Evolutionary conservation across 2,888 invertebrate species (phyloP).

Genomic region (Acheta domesticus): DNA sequence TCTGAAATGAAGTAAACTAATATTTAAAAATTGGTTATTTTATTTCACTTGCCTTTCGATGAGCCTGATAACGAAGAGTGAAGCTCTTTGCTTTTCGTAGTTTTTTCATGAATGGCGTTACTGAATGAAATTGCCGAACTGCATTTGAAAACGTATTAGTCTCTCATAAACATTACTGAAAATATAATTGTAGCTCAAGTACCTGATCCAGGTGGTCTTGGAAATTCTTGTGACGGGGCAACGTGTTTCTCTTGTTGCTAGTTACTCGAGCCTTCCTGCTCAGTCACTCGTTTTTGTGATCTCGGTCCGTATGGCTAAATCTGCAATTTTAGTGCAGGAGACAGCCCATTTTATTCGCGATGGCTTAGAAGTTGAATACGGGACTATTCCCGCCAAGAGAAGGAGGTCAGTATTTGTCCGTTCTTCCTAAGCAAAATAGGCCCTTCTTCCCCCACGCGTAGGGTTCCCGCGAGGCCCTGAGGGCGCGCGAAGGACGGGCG

Average conservation of each 20-base stretch:
- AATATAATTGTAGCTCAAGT: background rate
- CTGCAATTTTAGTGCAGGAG: background rate
- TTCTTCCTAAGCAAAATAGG: background rate
- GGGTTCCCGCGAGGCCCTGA: background rate
- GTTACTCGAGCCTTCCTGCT: constrained; percentile 4
- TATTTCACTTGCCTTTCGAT: too few relatives aligned
- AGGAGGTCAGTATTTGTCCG: background rate
- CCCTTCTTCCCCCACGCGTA: background rate
- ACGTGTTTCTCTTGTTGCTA: constrained; percentile 7
- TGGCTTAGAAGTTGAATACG: constrained; percentile 7
- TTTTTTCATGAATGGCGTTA: too few relatives aligned
- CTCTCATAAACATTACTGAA: too few relatives aligned
- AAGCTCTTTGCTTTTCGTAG: too few relatives aligned
- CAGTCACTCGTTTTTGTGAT: background rate
- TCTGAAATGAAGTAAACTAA: too few relatives aligned
- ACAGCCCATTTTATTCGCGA: background rate
- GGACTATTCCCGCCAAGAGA: background rate
- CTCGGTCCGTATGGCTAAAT: constrained; percentile 1
- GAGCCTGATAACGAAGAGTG: too few relatives aligned
- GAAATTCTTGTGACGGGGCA: background rate
- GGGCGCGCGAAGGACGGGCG: background rate
- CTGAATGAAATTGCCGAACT: too few relatives aligned
- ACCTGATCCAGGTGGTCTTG: background rate
- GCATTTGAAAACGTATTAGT: too few relatives aligned
- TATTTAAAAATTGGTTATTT: too few relatives aligned